These are phyloP conservation scores for Rhabdomys pumilio DNA, from an alignment of 2,797 vertebrate genomes.

Conservation along the genomic window DNA sequence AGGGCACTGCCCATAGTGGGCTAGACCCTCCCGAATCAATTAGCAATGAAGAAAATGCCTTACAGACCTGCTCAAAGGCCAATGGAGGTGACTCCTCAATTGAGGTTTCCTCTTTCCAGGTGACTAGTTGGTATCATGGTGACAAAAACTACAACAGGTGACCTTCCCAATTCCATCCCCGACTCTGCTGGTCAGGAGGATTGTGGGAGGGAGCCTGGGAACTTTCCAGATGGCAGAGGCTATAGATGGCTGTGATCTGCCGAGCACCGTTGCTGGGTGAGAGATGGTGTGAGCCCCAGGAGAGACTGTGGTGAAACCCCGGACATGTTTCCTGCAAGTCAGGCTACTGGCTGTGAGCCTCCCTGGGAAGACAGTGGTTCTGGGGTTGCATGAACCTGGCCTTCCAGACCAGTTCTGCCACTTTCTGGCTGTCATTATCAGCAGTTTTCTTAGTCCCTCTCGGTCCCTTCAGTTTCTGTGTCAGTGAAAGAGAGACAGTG, in stretches of 20 bases:
- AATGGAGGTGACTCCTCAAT: neutral
- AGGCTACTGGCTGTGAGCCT: neutral
- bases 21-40: too few species aligned
- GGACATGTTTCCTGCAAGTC: neutral
- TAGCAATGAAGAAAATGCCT: neutral
- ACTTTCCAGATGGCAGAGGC: neutral
- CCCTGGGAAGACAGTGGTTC: neutral
- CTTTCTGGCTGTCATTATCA: conserved; percentile 4
- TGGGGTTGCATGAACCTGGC: neutral
- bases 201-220: neutral
- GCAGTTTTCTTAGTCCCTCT: neutral
- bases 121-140: neutral
- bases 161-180: neutral
- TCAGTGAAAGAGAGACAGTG: neutral
- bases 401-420: conserved; percentile 27
- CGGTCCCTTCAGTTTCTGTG: neutral
- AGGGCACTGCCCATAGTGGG: neutral
- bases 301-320: too few species aligned
- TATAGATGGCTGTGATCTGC: neutral
- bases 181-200: neutral
- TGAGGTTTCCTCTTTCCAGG: neutral
- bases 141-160: neutral
- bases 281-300: neutral
- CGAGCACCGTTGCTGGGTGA: neutral
- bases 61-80: neutral